These are phyloP conservation scores for Cuniculus paca DNA, from an alignment of 2,797 vertebrate species.

Conservation along the genomic window DNA sequence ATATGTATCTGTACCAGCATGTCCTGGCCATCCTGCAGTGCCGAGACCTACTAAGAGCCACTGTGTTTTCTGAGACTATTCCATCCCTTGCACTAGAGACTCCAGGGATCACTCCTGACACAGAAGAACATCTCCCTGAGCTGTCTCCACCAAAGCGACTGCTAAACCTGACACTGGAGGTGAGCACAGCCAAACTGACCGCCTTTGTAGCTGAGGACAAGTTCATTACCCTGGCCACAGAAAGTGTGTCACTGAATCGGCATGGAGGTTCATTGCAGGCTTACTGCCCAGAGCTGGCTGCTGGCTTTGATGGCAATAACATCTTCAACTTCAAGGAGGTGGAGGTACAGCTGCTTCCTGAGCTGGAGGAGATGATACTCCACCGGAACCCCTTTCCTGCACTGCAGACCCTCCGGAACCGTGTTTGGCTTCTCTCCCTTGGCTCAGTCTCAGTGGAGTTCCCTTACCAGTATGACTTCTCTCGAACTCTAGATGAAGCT, in stretches of 20 bases:
- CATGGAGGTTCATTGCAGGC: conserved; percentile 89
- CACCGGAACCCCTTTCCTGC: conserved; percentile 93
- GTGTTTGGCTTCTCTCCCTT: conserved; percentile 93
- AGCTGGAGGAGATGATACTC: conserved; percentile 92
- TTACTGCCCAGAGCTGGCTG: conserved; percentile 91
- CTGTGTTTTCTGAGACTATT: conserved; percentile 71
- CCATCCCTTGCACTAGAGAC: neutral
- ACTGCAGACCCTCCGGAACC: conserved; percentile 92
- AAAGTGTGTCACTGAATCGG: conserved; percentile 90
- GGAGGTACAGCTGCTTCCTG: conserved; percentile 91
- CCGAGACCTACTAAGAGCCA: conserved; percentile 87
- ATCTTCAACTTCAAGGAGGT: conserved; percentile 94
- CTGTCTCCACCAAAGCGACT: conserved; percentile 79
- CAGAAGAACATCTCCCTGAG: conserved; percentile 44
- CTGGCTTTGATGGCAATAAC: conserved; percentile 96
- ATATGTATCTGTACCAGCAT: conserved; percentile 98
- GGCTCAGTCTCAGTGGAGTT: conserved; percentile 94
- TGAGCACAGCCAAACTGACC: conserved; percentile 90
- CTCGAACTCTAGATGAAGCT: conserved; percentile 94
- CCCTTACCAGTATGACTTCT: conserved; percentile 98
- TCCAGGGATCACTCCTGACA: conserved; percentile 7
- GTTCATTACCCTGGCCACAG: conserved; percentile 92
- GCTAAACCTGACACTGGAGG: conserved; percentile 91
- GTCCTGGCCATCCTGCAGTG: conserved; percentile 91
- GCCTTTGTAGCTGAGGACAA: conserved; percentile 93